Conservation (phyloP, 2,113 vertebrate species). For the Xenopus tropicalis region DNA sequence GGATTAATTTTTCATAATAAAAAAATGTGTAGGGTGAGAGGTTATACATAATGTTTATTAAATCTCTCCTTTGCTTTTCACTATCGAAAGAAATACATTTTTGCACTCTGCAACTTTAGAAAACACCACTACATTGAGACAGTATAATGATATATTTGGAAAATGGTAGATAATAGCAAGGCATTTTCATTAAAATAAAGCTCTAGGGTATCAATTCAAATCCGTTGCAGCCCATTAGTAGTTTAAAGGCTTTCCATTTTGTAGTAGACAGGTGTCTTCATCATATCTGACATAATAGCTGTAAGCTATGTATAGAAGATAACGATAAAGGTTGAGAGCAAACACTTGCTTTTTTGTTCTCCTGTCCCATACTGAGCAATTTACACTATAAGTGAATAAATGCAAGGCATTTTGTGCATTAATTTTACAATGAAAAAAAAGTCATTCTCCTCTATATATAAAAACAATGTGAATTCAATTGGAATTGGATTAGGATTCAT, state of each 20-base stretch:
- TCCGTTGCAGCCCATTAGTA: slow-evolving; percentile 42
- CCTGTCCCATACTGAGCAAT: slow-evolving; percentile 20
- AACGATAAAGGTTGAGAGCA: slow-evolving; percentile 40
- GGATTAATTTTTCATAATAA: too few relatives aligned
- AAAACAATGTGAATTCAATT: too few relatives aligned
- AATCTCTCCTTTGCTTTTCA: neutral
- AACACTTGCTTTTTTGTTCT: slow-evolving; percentile 24
- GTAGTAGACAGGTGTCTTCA: slow-evolving; percentile 43
- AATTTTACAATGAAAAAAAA: neutral
- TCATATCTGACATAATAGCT: slow-evolving; percentile 43
- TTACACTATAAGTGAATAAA: slow-evolving; percentile 29
- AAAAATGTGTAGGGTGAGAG: too few relatives aligned
- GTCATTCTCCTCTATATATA: neutral
- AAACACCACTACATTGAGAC: slow-evolving; percentile 3
- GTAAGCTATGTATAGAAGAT: slow-evolving; percentile 33
- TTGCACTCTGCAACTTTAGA: neutral
- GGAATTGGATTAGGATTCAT: neutral
- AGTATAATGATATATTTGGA: slow-evolving; percentile 34
- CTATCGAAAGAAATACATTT: neutral
- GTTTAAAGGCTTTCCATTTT: slow-evolving; percentile 42
- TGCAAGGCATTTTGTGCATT: neutral
- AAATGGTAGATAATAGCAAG: slow-evolving; percentile 37
- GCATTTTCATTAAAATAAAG: slow-evolving; percentile 42
- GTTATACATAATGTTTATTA: too few relatives aligned
- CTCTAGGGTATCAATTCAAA: slow-evolving; percentile 42